Evolutionary conservation across 2,797 vertebrate genomes (phyloP).

Genomic region (Neomorphus geoffroyi): DNA sequence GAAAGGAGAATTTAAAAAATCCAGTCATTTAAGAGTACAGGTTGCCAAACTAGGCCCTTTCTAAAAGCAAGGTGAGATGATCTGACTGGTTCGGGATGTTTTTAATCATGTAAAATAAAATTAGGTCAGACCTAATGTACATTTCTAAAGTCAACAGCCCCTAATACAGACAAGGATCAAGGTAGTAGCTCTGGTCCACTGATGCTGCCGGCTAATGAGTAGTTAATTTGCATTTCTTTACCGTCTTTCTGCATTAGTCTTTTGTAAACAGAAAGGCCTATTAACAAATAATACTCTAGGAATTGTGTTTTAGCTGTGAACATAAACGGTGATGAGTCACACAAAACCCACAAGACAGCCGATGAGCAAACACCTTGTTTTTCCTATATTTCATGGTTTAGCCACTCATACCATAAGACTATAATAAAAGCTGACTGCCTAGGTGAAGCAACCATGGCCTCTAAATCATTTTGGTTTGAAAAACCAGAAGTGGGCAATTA

Average conservation of each 20-base stretch:
- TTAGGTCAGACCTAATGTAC: not conserved
- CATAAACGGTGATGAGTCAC: constrained; percentile 24
- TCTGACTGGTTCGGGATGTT: not conserved
- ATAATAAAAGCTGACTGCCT: not conserved
- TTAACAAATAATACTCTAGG: not conserved
- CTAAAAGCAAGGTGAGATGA: not conserved
- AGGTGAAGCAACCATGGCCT: not conserved
- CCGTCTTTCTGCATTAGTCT: not conserved
- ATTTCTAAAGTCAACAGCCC: not conserved
- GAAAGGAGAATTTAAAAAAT: not conserved
- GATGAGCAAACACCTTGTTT: constrained; percentile 14
- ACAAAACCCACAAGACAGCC: not conserved
- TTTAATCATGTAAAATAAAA: not conserved
- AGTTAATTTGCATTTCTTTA: not conserved
- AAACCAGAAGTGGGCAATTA: constrained; percentile 20
- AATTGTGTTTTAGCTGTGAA: constrained; percentile 16
- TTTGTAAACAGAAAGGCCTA: not conserved
- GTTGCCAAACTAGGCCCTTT: not conserved
- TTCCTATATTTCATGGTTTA: no score
- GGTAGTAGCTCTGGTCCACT: not conserved
- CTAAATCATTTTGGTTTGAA: not conserved
- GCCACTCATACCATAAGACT: no score
- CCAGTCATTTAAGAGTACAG: not conserved
- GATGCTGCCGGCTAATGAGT: not conserved
- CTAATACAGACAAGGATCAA: not conserved